phyloP scores from a whole-genome alignment of 2,113 vertebrate species.

The Caloenas nicobarica region DNA sequence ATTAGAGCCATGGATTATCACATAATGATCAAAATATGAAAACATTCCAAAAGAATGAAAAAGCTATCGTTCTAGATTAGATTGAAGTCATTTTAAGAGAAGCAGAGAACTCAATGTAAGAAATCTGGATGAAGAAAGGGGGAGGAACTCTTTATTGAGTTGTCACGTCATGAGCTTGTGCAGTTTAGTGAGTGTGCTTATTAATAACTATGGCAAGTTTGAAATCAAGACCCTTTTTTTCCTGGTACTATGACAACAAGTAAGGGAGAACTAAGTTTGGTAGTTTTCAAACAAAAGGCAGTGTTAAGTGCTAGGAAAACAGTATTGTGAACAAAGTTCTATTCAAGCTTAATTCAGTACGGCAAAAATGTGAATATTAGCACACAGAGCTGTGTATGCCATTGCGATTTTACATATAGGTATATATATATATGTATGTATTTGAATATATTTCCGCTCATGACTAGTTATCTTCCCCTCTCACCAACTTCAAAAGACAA shows the following conservation, averaged over 20 bases:
- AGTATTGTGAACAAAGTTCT: neutral
- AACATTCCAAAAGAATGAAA: conserved; percentile 62
- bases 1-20: conserved; percentile 62
- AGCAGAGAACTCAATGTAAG: conserved; percentile 46
- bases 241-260: neutral
- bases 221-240: neutral
- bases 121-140: neutral
- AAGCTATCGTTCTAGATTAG: conserved; percentile 40
- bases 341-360: neutral
- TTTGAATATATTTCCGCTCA: neutral
- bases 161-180: neutral
- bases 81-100: conserved; percentile 50
- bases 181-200: neutral
- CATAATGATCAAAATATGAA: conserved; percentile 44
- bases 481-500: neutral
- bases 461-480: neutral
- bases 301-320: neutral
- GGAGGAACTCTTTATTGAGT: neutral
- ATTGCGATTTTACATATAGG: fast-evolving
- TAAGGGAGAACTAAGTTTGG: neutral
- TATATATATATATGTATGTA: fast-evolving
- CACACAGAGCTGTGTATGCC: neutral
- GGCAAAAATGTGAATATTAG: neutral
- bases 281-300: neutral
- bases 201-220: neutral